These are phyloP conservation scores for Pyrocephalus nanus DNA, from an alignment of 2,797 vertebrate genomes.

Conservation along the genomic window DNA sequence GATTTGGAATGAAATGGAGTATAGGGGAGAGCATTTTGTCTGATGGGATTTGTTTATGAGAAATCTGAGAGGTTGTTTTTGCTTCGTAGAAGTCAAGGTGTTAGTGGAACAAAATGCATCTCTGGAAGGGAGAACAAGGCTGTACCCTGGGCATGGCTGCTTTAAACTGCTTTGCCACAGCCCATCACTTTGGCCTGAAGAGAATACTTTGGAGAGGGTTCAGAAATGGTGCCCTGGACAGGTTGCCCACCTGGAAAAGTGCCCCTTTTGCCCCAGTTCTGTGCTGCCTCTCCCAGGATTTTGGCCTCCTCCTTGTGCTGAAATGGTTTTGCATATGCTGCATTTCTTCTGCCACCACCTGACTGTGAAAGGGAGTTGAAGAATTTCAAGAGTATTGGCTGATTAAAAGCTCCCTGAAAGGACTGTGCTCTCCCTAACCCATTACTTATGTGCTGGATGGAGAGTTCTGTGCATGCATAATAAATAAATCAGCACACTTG, in stretches of 20 bases:
- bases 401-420: neutral
- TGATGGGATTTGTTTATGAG: conserved; percentile 4
- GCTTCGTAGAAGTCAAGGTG: conserved; percentile 19
- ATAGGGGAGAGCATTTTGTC: neutral
- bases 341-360: neutral
- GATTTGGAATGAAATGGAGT: conserved; percentile 16
- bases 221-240: neutral
- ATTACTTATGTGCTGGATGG: neutral
- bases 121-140: neutral
- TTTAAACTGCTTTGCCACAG: neutral
- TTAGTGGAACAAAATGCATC: neutral
- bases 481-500: neutral
- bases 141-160: neutral
- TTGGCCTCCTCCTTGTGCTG: neutral
- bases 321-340: neutral
- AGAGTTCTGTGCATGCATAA: neutral
- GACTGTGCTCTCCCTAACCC: neutral
- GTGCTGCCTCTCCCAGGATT: neutral
- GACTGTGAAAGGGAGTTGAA: neutral
- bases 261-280: neutral
- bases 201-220: neutral
- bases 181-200: neutral
- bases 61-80: neutral
- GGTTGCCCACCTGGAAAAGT: neutral
- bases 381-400: neutral